These are phyloP conservation scores for Trachelus tabidus DNA, from an alignment of 2,888 invertebrate species.

Conservation along the genomic window DNA sequence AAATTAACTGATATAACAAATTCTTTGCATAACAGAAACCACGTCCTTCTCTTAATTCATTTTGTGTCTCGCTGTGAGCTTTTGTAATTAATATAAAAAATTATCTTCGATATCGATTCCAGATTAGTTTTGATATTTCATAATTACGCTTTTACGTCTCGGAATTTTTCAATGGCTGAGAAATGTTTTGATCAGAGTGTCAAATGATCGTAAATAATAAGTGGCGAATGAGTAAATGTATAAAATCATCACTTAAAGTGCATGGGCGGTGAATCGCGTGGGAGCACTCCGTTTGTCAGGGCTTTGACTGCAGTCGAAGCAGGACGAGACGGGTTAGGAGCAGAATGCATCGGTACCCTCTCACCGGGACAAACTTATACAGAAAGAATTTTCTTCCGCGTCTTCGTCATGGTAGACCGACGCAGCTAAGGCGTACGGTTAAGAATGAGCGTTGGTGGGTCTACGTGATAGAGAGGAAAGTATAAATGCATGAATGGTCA, in stretches of 20 bases:
- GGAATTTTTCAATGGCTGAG: neutral
- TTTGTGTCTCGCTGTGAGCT: neutral
- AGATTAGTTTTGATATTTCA: neutral
- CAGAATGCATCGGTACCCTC: neutral
- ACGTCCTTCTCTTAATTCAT: neutral
- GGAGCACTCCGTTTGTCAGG: slow-evolving; percentile 24
- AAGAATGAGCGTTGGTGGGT: neutral
- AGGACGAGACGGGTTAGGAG: neutral
- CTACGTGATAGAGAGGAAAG: slow-evolving; percentile 2
- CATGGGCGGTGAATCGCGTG: slow-evolving; percentile 12
- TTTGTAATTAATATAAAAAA: neutral
- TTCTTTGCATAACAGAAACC: neutral
- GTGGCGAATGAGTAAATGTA: neutral
- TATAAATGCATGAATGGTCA: slow-evolving; percentile 31
- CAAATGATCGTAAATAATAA: neutral
- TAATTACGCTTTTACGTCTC: neutral
- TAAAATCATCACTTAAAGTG: slow-evolving; percentile 2
- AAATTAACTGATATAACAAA: neutral
- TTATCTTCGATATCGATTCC: neutral
- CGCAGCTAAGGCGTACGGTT: neutral
- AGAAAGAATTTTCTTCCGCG: neutral
- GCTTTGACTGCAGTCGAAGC: slow-evolving; percentile 30
- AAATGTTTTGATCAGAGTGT: neutral
- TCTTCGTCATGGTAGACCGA: neutral
- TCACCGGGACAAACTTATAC: neutral